phyloP scores from a whole-genome alignment of 2,113 vertebrate species.

The Anguilla rostrata region DNA sequence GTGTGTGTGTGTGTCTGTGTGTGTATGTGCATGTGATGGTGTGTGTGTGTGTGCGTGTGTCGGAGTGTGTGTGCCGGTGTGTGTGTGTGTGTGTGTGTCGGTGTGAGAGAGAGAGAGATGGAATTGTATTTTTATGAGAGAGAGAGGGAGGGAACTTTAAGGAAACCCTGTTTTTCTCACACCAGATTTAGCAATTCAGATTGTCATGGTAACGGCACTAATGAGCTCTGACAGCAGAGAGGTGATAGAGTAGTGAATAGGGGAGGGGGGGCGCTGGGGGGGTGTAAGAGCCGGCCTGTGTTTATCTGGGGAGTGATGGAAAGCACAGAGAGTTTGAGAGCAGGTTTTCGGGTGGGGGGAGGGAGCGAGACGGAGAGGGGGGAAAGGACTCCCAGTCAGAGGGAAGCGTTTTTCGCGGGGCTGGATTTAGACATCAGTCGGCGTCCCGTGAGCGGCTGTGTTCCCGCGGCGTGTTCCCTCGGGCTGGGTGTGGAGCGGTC shows the following conservation, averaged over 20 bases:
- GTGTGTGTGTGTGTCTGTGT: conserved; percentile 3
- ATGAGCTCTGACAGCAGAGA: conserved; percentile 15
- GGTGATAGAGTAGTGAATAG: neutral
- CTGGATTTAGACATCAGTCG: conserved; percentile 49
- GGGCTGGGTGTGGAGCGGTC: neutral
- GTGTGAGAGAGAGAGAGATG: neutral
- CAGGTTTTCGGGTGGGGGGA: conserved; percentile 42
- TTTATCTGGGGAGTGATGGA: conserved; percentile 8
- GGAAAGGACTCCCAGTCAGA: neutral
- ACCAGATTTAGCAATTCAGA: conserved; percentile 5
- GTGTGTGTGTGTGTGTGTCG: neutral
- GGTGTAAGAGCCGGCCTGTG: conserved; percentile 6
- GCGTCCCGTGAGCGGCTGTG: conserved; percentile 28
- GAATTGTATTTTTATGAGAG: neutral
- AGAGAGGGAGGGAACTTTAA: neutral
- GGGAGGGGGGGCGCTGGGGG: conserved; percentile 4
- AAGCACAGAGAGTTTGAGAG: neutral
- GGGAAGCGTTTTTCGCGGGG: conserved; percentile 42
- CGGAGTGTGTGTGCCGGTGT: neutral
- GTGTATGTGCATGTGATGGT: neutral
- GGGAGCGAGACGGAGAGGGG: neutral
- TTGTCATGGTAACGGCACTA: conserved; percentile 26
- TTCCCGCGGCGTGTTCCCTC: neutral
- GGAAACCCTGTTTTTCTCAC: neutral
- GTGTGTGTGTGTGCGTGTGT: conserved; percentile 14